Evolutionary conservation across 2,797 vertebrate genomes (phyloP).

Genomic region (Pseudocheirus occidentalis): DNA sequence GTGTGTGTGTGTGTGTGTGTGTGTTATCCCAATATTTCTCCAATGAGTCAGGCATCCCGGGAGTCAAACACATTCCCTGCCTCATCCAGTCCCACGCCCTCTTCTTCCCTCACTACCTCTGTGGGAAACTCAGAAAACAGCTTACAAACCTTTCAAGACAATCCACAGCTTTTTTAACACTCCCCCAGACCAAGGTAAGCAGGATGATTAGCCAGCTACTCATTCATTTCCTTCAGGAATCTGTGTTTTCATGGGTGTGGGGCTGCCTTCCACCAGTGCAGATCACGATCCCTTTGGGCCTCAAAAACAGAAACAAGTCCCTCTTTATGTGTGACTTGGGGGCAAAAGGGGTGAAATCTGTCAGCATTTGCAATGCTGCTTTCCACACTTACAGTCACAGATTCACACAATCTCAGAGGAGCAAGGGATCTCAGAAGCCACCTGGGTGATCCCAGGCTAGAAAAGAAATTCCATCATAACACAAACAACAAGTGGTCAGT

Average conservation of each 20-base stretch:
- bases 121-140: not conserved
- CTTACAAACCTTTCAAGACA: slow-evolving; percentile 7
- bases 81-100: not conserved
- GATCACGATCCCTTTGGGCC: not conserved
- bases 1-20: not conserved
- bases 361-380: not conserved
- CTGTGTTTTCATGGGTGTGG: not conserved
- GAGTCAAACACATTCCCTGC: not conserved
- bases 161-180: slow-evolving; percentile 22
- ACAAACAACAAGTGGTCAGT: not conserved
- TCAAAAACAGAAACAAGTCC: not conserved
- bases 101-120: slow-evolving; percentile 12
- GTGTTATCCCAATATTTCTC: not conserved
- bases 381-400: not conserved
- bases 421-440: not conserved
- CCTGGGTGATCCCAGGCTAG: not conserved
- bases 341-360: not conserved
- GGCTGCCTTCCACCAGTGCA: not conserved
- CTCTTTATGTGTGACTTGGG: not conserved
- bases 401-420: not conserved
- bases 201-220: not conserved
- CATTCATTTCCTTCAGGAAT: not conserved
- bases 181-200: not conserved
- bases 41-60: slow-evolving; percentile 22
- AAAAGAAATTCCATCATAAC: not conserved